Conservation (phyloP, 2,113 vertebrate genomes). For the Cochlearius cochlearius region DNA sequence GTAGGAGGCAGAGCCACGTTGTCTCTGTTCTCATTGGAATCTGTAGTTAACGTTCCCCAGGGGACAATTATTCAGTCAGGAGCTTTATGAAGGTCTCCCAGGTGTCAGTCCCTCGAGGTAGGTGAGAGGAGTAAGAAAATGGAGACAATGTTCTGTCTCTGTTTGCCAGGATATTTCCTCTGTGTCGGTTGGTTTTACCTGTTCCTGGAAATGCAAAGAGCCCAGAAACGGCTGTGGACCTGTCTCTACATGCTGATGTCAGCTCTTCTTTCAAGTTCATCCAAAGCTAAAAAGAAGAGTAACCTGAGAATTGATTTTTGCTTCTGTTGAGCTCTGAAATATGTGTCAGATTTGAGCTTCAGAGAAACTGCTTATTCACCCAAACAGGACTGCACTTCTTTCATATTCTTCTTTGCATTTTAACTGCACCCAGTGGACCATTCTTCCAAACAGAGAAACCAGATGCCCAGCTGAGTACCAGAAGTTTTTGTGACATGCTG, state of each 20-base stretch:
- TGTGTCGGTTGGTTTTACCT: neutral
- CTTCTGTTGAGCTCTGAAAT: conserved; percentile 17
- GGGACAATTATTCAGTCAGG: neutral
- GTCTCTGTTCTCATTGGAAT: neutral
- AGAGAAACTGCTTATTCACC: neutral
- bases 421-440: neutral
- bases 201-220: neutral
- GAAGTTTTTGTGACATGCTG: neutral
- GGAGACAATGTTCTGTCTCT: neutral
- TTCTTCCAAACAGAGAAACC: neutral
- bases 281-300: neutral
- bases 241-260: neutral
- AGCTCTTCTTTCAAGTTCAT: conserved; percentile 4
- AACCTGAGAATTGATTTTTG: conserved; percentile 17
- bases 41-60: neutral
- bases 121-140: neutral
- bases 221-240: neutral
- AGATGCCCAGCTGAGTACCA: neutral
- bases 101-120: neutral
- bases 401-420: conserved; percentile 1
- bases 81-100: neutral
- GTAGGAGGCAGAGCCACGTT: neutral
- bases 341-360: neutral
- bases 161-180: neutral
- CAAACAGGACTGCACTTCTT: neutral